phyloP scores from a whole-genome alignment of 2,113 vertebrate genomes.

The Glaucidium brasilianum region DNA sequence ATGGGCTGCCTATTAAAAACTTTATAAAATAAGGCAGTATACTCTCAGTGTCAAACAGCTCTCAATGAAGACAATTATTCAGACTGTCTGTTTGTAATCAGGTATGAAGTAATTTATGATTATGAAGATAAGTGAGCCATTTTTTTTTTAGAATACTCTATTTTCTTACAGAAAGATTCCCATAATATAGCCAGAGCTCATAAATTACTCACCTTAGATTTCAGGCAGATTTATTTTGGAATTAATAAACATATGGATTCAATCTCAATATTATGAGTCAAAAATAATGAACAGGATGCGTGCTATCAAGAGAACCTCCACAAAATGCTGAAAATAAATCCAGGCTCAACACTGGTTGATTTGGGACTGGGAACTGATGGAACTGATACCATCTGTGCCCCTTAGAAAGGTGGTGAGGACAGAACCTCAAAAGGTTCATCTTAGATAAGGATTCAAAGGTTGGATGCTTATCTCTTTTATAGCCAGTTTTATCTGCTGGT shows the following conservation, averaged over 20 bases:
- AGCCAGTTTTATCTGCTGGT: background rate
- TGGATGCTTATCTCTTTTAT: background rate
- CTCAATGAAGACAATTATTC: slow-evolving; percentile 72
- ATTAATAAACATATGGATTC: slow-evolving; percentile 64
- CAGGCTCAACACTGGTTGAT: background rate
- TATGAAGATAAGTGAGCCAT: slow-evolving; percentile 62
- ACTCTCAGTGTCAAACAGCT: slow-evolving; percentile 71
- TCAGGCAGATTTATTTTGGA: slow-evolving; percentile 46
- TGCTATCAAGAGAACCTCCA: background rate
- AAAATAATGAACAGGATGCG: slow-evolving; percentile 38
- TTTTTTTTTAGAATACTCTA: slow-evolving; percentile 46
- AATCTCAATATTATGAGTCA: slow-evolving; percentile 47
- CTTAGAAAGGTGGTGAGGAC: background rate
- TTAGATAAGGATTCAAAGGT: background rate
- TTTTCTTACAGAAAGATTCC: slow-evolving; percentile 65
- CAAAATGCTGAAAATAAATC: slow-evolving; percentile 50
- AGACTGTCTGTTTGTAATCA: slow-evolving; percentile 74
- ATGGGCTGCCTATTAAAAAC: slow-evolving; percentile 70
- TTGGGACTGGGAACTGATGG: background rate
- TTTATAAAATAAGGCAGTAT: slow-evolving; percentile 76
- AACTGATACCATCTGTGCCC: background rate
- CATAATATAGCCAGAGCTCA: slow-evolving; percentile 37
- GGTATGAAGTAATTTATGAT: slow-evolving; percentile 73
- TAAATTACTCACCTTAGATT: slow-evolving; percentile 62
- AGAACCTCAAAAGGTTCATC: background rate